phyloP scores from a whole-genome alignment of 2,113 vertebrate genomes.

The Triplophysa siluroides region DNA sequence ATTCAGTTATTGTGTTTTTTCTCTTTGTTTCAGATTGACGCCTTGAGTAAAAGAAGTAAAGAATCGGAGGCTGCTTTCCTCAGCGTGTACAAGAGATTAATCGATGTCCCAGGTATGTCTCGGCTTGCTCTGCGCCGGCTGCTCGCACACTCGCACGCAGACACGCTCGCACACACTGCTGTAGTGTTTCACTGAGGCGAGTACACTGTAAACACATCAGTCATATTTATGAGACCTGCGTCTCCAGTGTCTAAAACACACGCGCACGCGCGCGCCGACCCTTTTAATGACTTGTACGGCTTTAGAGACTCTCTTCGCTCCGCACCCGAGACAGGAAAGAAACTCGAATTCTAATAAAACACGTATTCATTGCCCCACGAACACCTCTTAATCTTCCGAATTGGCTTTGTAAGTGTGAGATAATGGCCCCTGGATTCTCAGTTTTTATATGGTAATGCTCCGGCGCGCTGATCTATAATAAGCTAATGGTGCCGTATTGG shows the following conservation, averaged over 20 bases:
- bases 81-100: slow-evolving; percentile 92
- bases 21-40: slow-evolving; percentile 80
- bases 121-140: background rate
- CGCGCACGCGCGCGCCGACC: slow-evolving; percentile 3
- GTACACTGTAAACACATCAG: slow-evolving; percentile 51
- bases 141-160: slow-evolving; percentile 23
- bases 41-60: slow-evolving; percentile 89
- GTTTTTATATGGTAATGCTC: slow-evolving; percentile 42
- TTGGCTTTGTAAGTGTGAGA: slow-evolving; percentile 28
- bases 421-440: slow-evolving; percentile 32
- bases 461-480: slow-evolving; percentile 33
- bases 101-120: slow-evolving; percentile 88
- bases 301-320: slow-evolving; percentile 31
- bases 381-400: slow-evolving; percentile 39
- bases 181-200: slow-evolving; percentile 50
- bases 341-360: slow-evolving; percentile 31
- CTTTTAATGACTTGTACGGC: slow-evolving; percentile 48
- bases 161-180: slow-evolving; percentile 27
- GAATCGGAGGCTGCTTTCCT: slow-evolving; percentile 92
- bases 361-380: slow-evolving; percentile 27
- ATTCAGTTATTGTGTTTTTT: slow-evolving; percentile 45
- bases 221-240: slow-evolving; percentile 57
- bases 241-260: slow-evolving; percentile 47
- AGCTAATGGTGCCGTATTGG: slow-evolving; percentile 35
- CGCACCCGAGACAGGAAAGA: slow-evolving; percentile 41